Evolutionary conservation across 2,797 vertebrate genomes (phyloP).

Genomic region (Chromis chromis): DNA sequence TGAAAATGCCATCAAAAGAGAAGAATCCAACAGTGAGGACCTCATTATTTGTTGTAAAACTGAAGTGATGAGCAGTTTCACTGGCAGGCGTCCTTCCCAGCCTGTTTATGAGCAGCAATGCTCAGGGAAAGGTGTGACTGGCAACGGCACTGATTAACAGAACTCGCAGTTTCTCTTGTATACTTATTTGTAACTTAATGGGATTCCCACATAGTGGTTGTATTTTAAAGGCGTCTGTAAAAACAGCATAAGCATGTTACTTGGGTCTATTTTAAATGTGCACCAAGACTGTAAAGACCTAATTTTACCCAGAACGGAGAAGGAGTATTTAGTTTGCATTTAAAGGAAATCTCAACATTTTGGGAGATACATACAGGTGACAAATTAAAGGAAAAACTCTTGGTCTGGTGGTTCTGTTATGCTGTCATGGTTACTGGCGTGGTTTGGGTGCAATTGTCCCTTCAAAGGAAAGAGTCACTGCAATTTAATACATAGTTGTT

Average conservation of each 20-base stretch:
- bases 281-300: background rate
- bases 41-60: slow-evolving; percentile 45
- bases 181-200: background rate
- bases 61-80: slow-evolving; percentile 39
- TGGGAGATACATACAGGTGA: too few species aligned
- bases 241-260: background rate
- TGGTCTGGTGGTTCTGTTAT: too few species aligned
- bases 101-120: slow-evolving; percentile 14
- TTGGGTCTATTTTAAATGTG: background rate
- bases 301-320: background rate
- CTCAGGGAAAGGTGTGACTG: slow-evolving; percentile 24
- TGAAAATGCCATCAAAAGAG: slow-evolving; percentile 19
- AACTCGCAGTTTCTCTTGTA: background rate
- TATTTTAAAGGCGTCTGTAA: background rate
- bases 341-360: too few species aligned
- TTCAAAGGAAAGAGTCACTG: too few species aligned
- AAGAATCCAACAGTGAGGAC: slow-evolving; percentile 9
- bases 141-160: slow-evolving; percentile 37
- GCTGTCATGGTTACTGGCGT: too few species aligned
- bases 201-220: background rate
- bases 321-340: background rate
- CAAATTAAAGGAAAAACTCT: too few species aligned
- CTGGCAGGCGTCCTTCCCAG: slow-evolving; percentile 14
- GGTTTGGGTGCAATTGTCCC: too few species aligned
- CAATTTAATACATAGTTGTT: too few species aligned